Conservation (phyloP, 2,797 vertebrate genomes). For the Glyptemys insculpta region DNA sequence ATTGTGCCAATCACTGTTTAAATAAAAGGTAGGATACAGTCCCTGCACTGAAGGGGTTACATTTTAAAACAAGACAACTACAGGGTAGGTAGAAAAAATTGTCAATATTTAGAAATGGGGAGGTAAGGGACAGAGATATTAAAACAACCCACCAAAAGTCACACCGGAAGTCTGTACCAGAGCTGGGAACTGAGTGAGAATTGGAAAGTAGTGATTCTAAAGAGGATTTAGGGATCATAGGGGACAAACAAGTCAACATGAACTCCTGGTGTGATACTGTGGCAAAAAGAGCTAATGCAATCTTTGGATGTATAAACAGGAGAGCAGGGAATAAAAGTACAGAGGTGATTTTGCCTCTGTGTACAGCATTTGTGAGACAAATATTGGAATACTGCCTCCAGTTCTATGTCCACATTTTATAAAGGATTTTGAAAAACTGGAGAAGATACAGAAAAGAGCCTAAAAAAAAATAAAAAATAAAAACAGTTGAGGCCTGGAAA, state of each 20-base stretch:
- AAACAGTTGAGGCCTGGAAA: background rate
- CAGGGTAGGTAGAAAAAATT: background rate
- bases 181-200: background rate
- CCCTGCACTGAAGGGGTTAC: background rate
- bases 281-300: background rate
- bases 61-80: slow-evolving; percentile 20
- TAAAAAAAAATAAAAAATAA: background rate
- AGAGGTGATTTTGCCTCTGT: accelerated
- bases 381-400: background rate
- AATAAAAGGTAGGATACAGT: background rate
- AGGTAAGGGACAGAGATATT: background rate
- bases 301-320: background rate
- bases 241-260: background rate
- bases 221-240: background rate
- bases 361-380: background rate
- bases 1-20: background rate
- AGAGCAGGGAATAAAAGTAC: background rate
- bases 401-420: background rate
- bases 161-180: background rate
- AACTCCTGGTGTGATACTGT: background rate
- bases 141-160: background rate
- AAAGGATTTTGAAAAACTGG: background rate
- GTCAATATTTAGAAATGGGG: background rate
- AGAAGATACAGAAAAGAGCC: background rate
- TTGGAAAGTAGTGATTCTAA: background rate